Conservation (phyloP, 2,888 invertebrate species). For the Tetranychus piercei region DNA sequence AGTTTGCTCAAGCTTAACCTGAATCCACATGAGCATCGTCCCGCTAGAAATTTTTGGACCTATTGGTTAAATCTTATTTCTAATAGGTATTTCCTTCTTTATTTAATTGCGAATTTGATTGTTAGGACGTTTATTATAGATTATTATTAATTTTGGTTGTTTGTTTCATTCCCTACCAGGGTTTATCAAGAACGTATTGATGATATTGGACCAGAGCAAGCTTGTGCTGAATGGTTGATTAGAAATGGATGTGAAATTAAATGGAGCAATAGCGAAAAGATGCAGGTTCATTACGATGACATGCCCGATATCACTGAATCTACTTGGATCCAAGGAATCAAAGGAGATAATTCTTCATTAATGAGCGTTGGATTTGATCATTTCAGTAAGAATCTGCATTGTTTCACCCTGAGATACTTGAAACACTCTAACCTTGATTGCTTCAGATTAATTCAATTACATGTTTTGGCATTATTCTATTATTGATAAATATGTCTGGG, state of each 20-base stretch:
- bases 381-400: constrained; percentile 41
- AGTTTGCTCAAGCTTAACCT: background rate
- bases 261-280: constrained; percentile 41
- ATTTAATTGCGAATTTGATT: background rate
- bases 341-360: constrained; percentile 59
- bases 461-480: background rate
- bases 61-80: background rate
- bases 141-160: background rate
- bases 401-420: constrained; percentile 13
- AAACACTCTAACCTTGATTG: background rate
- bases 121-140: background rate
- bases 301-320: constrained; percentile 42
- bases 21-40: background rate
- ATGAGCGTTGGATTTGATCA: constrained; percentile 67
- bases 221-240: constrained; percentile 87
- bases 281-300: constrained; percentile 51
- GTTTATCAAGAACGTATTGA: constrained; percentile 49
- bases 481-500: no score
- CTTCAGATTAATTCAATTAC: background rate
- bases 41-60: background rate
- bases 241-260: constrained; percentile 67
- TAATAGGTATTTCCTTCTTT: background rate
- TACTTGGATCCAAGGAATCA: constrained; percentile 47
- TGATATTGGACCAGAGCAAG: constrained; percentile 61
- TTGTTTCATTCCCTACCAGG: constrained; percentile 28